Percentiles rank a stretch among this genome's conserved stretches.
phyloP scores from a whole-genome alignment of 2,888 invertebrate genomes.

The Drosophila maculinotata region DNA sequence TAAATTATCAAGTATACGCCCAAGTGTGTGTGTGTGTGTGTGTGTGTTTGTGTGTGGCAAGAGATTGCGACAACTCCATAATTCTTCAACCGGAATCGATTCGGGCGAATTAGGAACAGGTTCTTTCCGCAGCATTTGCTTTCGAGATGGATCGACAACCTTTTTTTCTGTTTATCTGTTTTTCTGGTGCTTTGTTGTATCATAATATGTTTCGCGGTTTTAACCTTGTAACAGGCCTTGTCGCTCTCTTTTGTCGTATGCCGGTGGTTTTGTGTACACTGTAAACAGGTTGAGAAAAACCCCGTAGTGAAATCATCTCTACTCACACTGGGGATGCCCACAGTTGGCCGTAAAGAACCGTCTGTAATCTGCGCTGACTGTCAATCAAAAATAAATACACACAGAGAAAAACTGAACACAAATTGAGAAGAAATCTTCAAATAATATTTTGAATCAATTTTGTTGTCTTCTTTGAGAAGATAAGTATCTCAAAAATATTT shows the following conservation, averaged over 20 bases:
- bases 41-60: constrained; percentile 8
- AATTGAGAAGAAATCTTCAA: too few relatives aligned
- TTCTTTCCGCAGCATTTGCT: constrained; percentile 50
- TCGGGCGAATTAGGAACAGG: constrained; percentile 61
- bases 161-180: constrained; percentile 6
- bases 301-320: constrained; percentile 27
- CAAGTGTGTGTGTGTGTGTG: neutral
- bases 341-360: constrained; percentile 22
- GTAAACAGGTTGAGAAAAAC: constrained; percentile 32
- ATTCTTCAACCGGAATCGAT: constrained; percentile 66
- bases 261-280: constrained; percentile 23
- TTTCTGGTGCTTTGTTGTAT: neutral
- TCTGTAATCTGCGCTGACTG: neutral
- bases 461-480: too few relatives aligned
- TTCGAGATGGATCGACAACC: constrained; percentile 12
- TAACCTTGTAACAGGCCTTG: constrained; percentile 70
- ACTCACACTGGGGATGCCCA: constrained; percentile 29
- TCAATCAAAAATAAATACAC: neutral
- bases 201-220: constrained; percentile 27
- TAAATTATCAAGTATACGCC: constrained; percentile 20
- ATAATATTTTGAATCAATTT: too few relatives aligned
- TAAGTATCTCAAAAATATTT: too few relatives aligned
- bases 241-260: constrained; percentile 23
- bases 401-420: too few relatives aligned
- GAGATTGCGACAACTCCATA: constrained; percentile 24